Evolutionary conservation across 1,140 invertebrate species (phyloP).

Genomic region (Nylanderia fulva): DNA sequence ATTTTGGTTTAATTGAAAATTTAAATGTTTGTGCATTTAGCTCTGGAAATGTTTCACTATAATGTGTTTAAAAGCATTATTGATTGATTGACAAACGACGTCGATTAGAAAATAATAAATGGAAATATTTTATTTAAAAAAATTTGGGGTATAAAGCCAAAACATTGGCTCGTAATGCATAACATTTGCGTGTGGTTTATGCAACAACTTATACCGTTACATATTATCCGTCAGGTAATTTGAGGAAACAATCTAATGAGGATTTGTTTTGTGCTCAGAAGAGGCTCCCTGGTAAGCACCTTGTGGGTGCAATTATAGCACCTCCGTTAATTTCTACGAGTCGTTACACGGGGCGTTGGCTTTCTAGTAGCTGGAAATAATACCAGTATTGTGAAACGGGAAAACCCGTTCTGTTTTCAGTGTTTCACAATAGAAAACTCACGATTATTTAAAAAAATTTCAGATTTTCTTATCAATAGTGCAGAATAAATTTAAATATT

Average conservation of each 20-base stretch:
- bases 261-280: conserved; percentile 41
- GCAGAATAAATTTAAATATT: no score
- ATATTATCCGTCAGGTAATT: conserved; percentile 22
- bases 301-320: conserved; percentile 71
- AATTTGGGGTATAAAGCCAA: not conserved
- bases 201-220: conserved; percentile 28
- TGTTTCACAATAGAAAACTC: not conserved
- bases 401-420: conserved; percentile 52
- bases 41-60: not conserved
- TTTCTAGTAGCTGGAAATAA: conserved; percentile 66
- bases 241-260: conserved; percentile 31
- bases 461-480: not conserved
- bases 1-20: no score
- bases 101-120: not conserved
- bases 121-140: not conserved
- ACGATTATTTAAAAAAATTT: not conserved
- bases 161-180: conserved; percentile 3
- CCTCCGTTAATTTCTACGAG: conserved; percentile 75
- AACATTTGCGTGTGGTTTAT: conserved; percentile 32
- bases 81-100: not conserved
- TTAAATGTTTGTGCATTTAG: not conserved
- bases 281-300: conserved; percentile 3
- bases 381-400: conserved; percentile 64
- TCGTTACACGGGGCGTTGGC: conserved; percentile 71
- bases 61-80: not conserved